A percentile compares a stretch with the other conserved stretches of the same genome.
These are phyloP conservation scores for Labeo catla DNA, from an alignment of 2,113 vertebrate genomes.

Conservation along the genomic window DNA sequence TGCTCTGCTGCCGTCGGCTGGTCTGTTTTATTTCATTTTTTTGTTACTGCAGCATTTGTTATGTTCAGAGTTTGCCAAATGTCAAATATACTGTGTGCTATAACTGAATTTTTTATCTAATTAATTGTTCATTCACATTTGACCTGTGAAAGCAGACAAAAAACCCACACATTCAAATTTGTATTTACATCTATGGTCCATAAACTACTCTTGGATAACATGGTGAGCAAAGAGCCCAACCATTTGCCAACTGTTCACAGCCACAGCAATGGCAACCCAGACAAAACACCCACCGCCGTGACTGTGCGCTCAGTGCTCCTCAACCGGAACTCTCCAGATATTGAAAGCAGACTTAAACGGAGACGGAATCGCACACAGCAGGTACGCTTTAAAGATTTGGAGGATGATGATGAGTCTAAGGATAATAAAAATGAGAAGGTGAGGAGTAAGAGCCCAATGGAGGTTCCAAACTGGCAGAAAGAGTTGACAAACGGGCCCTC, in stretches of 20 bases:
- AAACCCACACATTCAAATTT: slow-evolving; percentile 42
- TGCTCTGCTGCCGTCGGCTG: slow-evolving; percentile 46
- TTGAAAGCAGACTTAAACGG: slow-evolving; percentile 79
- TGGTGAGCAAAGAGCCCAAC: slow-evolving; percentile 82
- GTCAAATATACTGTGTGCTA: neutral
- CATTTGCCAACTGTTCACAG: slow-evolving; percentile 72
- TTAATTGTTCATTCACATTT: slow-evolving; percentile 1
- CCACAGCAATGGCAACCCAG: slow-evolving; percentile 75
- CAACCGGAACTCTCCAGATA: slow-evolving; percentile 81
- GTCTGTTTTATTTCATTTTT: slow-evolving; percentile 30
- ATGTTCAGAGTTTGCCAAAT: slow-evolving; percentile 25
- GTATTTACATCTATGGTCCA: slow-evolving; percentile 53
- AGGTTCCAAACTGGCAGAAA: slow-evolving; percentile 52
- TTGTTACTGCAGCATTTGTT: neutral
- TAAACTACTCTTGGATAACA: slow-evolving; percentile 72
- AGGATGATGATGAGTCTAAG: slow-evolving; percentile 69
- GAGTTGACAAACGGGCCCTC: slow-evolving; percentile 58
- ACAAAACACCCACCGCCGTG: slow-evolving; percentile 76
- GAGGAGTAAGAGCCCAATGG: slow-evolving; percentile 62
- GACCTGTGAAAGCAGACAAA: neutral
- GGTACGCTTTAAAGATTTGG: slow-evolving; percentile 86
- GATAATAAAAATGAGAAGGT: slow-evolving; percentile 63
- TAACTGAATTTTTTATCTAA: slow-evolving; percentile 7
- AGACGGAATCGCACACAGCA: slow-evolving; percentile 83
- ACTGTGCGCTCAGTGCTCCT: slow-evolving; percentile 85